Conservation (phyloP, 2,888 invertebrate species). For the Pogonocherus hispidulus region DNA sequence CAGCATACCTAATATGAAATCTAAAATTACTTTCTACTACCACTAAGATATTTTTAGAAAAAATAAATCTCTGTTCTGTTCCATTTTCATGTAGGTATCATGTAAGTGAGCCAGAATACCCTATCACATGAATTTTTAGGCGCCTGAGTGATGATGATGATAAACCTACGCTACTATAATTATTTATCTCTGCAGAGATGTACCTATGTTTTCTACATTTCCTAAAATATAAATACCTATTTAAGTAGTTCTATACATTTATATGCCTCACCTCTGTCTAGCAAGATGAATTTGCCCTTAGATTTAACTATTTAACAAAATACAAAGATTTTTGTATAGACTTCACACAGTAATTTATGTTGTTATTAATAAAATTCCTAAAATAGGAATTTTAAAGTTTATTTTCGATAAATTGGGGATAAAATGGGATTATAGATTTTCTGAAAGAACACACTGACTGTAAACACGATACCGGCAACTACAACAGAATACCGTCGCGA, state of each 20-base stretch:
- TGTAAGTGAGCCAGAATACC: not conserved
- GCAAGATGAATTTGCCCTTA: constrained; percentile 18
- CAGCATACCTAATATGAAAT: constrained; percentile 10
- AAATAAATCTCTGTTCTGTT: constrained; percentile 23
- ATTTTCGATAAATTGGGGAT: not conserved
- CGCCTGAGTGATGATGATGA: not conserved
- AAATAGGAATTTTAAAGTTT: not conserved
- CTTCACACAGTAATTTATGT: not conserved
- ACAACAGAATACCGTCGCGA: constrained; percentile 20
- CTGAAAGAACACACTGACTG: not conserved
- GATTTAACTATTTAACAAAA: constrained; percentile 1
- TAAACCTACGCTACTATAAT: not conserved
- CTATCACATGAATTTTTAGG: not conserved
- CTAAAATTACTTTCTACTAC: constrained; percentile 22
- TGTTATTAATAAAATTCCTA: not conserved
- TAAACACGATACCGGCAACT: constrained; percentile 18
- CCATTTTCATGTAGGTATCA: not conserved
- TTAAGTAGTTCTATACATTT: not conserved
- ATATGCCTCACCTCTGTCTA: constrained; percentile 12
- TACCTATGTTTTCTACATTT: no score
- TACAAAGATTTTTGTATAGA: constrained; percentile 2
- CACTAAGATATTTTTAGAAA: constrained; percentile 28
- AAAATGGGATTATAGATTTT: not conserved
- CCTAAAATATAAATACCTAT: no score
- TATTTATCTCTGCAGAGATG: not conserved